Percentiles rank a stretch among this genome's conserved stretches.
phyloP scores from a whole-genome alignment of 2,113 vertebrate genomes.

The Indicator indicator region DNA sequence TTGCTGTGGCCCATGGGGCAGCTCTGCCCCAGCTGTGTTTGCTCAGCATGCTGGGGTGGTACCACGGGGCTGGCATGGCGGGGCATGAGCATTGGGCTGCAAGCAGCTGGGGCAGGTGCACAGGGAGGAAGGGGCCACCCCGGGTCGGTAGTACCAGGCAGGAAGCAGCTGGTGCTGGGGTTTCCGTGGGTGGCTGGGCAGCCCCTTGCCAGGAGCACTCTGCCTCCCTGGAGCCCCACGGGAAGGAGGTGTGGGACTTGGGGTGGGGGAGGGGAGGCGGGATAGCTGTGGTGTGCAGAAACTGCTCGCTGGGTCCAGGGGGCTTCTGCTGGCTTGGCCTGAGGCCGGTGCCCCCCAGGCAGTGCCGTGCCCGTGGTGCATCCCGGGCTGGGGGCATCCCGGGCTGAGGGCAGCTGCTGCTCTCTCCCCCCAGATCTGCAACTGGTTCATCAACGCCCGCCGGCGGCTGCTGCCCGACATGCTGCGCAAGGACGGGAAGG shows the following conservation, averaged over 20 bases:
- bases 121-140: conserved; percentile 15
- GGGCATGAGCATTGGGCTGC: fast-evolving
- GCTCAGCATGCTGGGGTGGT: fast-evolving
- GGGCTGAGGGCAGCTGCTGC: conserved; percentile 66
- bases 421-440: conserved; percentile 80
- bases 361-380: fast-evolving
- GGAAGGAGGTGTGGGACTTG: neutral
- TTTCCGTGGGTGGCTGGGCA: neutral
- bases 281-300: fast-evolving
- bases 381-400: neutral
- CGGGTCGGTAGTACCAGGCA: neutral
- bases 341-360: fast-evolving
- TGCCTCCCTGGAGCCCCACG: fast-evolving
- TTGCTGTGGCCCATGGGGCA: fast-evolving
- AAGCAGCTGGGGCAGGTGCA: neutral
- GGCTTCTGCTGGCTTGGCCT: neutral
- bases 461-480: conserved; percentile 85
- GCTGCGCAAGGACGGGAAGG: conserved; percentile 86
- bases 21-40: neutral
- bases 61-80: neutral
- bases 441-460: conserved; percentile 89
- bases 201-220: neutral
- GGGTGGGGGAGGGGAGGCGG: too few relatives aligned
- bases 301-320: neutral
- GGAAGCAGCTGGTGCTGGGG: neutral